A percentile compares a stretch with the other conserved stretches of the same genome.
phyloP scores from a whole-genome alignment of 2,797 vertebrate species.

The Ptychadena robeensis region DNA sequence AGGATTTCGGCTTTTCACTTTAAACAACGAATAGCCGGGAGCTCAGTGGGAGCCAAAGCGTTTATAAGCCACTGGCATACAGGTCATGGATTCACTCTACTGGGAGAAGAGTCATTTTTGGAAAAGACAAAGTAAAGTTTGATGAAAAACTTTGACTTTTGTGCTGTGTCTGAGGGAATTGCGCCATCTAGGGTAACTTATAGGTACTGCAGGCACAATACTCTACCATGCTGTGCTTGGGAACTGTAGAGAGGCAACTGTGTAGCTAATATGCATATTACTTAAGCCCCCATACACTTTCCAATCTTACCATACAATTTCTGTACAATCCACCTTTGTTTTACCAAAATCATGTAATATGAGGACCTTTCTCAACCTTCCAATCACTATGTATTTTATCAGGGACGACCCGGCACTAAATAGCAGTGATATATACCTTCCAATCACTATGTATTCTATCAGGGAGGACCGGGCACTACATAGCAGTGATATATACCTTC shows the following conservation, averaged over 20 bases:
- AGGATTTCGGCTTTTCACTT: background rate
- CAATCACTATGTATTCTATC: no score
- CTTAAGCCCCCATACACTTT: background rate
- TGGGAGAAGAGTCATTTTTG: background rate
- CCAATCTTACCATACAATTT: background rate
- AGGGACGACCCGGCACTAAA: no score
- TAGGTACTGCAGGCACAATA: background rate
- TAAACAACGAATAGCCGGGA: background rate
- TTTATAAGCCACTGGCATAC: slow-evolving; percentile 14
- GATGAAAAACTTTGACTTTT: background rate
- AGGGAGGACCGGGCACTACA: no score
- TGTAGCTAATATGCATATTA: no score
- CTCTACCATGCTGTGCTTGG: background rate
- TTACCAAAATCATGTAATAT: no score
- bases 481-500: no score
- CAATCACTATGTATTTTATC: no score
- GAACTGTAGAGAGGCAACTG: background rate
- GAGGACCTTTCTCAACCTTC: no score
- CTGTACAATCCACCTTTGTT: no score
- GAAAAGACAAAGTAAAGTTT: background rate
- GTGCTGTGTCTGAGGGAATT: slow-evolving; percentile 1
- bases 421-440: no score
- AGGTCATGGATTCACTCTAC: slow-evolving; percentile 6
- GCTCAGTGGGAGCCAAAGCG: background rate
- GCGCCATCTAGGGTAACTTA: background rate